A percentile compares a stretch with the other conserved stretches of the same genome.
Conservation (phyloP, 2,888 invertebrate species). For the Ichneumoninae sp. region DNA sequence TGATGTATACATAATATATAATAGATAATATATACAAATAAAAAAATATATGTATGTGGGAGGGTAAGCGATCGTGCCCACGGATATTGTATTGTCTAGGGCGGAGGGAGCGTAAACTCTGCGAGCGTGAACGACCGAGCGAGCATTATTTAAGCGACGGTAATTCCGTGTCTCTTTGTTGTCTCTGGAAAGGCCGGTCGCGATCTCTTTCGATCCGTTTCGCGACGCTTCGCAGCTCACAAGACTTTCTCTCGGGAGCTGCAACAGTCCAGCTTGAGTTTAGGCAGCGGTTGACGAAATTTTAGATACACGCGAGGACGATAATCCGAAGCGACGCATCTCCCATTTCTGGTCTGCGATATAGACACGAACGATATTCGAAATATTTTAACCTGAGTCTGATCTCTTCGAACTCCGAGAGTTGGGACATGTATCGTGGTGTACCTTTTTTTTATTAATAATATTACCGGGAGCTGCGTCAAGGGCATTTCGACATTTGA, state of each 20-base stretch:
- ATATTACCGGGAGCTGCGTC: background rate
- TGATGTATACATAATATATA: background rate
- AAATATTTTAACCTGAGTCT: background rate
- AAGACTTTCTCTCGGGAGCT: constrained; percentile 60
- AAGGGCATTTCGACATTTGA: constrained; percentile 14
- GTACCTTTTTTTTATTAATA: background rate
- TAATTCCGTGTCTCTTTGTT: constrained; percentile 42
- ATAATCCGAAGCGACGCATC: background rate
- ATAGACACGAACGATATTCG: background rate
- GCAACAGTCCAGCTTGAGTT: constrained; percentile 35
- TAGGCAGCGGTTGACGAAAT: constrained; percentile 20
- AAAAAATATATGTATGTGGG: too few relatives aligned
- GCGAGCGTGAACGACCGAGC: constrained; percentile 14
- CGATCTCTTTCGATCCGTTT: constrained; percentile 64
- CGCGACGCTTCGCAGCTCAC: constrained; percentile 63
- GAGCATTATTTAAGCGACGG: constrained; percentile 24
- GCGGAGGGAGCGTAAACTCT: background rate
- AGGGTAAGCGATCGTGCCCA: background rate
- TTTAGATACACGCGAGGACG: constrained; percentile 1
- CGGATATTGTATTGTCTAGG: background rate
- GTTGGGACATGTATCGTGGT: background rate
- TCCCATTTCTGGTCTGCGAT: background rate
- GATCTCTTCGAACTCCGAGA: background rate
- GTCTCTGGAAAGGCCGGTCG: constrained; percentile 32
- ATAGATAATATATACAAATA: background rate